Evolutionary conservation across 1,140 invertebrate species (phyloP).

Genomic region (Lysiphlebus fabarum): DNA sequence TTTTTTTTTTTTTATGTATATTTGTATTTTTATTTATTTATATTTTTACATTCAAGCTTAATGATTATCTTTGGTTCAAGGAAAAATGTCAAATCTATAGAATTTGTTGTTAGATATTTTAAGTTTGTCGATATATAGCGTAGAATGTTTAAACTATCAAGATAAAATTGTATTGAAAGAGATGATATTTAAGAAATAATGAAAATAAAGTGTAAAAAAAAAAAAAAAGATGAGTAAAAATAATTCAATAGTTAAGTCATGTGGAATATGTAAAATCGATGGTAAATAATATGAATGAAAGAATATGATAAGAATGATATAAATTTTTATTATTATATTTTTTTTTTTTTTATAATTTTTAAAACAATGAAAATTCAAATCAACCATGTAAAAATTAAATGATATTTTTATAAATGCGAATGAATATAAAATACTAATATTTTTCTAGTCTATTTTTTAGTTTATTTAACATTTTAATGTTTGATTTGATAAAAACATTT

Average conservation of each 20-base stretch:
- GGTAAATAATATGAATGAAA: slow-evolving; percentile 1
- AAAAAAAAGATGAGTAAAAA: neutral
- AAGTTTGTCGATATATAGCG: too few relatives aligned
- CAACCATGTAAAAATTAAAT: too few relatives aligned
- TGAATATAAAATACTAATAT: too few relatives aligned
- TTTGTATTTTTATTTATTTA: neutral
- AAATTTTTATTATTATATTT: too few relatives aligned
- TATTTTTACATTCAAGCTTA: neutral
- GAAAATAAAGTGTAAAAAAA: slow-evolving; percentile 2
- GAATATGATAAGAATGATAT: neutral
- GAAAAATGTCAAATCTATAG: too few relatives aligned
- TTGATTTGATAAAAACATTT: too few relatives aligned
- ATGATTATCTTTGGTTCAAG: neutral
- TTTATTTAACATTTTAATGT: too few relatives aligned
- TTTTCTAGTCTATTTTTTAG: too few relatives aligned
- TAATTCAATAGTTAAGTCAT: slow-evolving; percentile 12
- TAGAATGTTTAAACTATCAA: neutral
- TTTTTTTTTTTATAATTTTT: too few relatives aligned
- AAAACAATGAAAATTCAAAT: too few relatives aligned
- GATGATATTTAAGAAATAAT: neutral
- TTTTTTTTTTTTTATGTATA: neutral
- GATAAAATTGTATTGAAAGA: neutral
- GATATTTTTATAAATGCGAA: too few relatives aligned
- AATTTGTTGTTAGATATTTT: too few relatives aligned
- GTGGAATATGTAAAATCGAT: slow-evolving; percentile 11